Base-by-base conservation (phyloP, 2,888 invertebrate species). In the Galerucella pusilla region DNA sequence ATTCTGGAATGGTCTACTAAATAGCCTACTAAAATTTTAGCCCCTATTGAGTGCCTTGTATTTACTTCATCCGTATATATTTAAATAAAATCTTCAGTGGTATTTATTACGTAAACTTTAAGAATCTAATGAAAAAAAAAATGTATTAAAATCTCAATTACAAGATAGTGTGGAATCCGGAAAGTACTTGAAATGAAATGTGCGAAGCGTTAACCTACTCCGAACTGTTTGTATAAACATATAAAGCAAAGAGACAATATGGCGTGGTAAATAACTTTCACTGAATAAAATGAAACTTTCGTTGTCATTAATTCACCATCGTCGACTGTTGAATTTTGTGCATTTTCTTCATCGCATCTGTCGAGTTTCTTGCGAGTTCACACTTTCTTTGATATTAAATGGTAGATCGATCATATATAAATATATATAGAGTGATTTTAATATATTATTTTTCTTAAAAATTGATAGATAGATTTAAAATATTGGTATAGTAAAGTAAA, bases 321-420 rank as follows among this genome's bases (percentile, higher is more conserved):
- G 59, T 9, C 11, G 11, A 10, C 49, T 42, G 59, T 59, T 28
- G 57, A 20, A 66, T 59, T 66, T 66, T 20, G 25, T 28, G 14
- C 20, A 57, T 65, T 71, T 71, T 70, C 54, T 70, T 52, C 46
- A 69, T 60, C 42, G 49, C 59, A 68, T 45, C 60, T 68, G 68
- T 25, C 68, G 16, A 45, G 59, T 68, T 61, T 52, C 52, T 64
- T 70, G 49, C 46, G 35, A 52, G 61, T 25, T 61, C 6, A 57
- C 35, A 69, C 71, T 71, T 71, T 71, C 71, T 52, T 71, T 61
- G 14, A 49, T 49, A 49, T 49, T 49, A 49, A 49, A 12, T 11
- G 46, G 12, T 49, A 12, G 2, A 11, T 49, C 12, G 6, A 49
- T 49, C 49, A 49, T 11, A 46, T 46, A 49, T 42, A 42, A 7